A percentile compares a stretch with the other conserved stretches of the same genome.
These are phyloP conservation scores for Copidosoma aretas DNA, from an alignment of 2,888 invertebrate genomes.

Conservation along the genomic window DNA sequence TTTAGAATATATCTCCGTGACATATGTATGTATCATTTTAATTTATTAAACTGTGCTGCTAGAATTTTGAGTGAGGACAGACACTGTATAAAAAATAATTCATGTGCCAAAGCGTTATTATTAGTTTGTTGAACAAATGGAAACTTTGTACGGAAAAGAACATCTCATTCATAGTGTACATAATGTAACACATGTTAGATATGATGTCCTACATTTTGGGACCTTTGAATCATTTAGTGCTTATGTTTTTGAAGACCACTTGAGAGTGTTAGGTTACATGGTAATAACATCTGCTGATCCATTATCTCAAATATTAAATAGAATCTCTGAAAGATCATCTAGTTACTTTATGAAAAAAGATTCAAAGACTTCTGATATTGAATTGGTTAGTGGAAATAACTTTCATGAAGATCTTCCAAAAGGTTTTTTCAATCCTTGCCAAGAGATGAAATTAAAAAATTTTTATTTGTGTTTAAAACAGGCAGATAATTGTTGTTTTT, in stretches of 20 bases:
- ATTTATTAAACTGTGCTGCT: slow-evolving; percentile 41
- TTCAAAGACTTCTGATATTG: neutral
- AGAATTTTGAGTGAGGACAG: slow-evolving; percentile 41
- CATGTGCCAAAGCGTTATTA: slow-evolving; percentile 44
- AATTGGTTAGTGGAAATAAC: neutral
- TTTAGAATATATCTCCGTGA: no score
- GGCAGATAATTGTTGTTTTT: slow-evolving; percentile 15
- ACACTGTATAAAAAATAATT: slow-evolving; percentile 38
- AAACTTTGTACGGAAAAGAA: slow-evolving; percentile 7
- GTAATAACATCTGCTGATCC: neutral
- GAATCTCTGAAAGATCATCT: slow-evolving; percentile 4
- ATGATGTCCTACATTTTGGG: slow-evolving; percentile 1
- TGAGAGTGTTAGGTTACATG: slow-evolving; percentile 3
- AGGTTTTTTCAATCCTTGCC: neutral
- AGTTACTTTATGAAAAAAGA: neutral
- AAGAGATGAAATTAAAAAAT: neutral
- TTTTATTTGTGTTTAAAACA: neutral
- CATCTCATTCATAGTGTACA: slow-evolving; percentile 9
- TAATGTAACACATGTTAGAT: slow-evolving; percentile 7
- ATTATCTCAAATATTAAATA: slow-evolving; percentile 3
- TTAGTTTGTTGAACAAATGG: slow-evolving; percentile 42
- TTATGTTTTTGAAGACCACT: slow-evolving; percentile 1
- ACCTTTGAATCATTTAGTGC: slow-evolving; percentile 17
- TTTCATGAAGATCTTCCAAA: neutral
- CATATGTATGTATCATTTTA: slow-evolving; percentile 37